Conservation (phyloP, 2,888 invertebrate genomes). For the Lepidocyrtinus sp. region DNA sequence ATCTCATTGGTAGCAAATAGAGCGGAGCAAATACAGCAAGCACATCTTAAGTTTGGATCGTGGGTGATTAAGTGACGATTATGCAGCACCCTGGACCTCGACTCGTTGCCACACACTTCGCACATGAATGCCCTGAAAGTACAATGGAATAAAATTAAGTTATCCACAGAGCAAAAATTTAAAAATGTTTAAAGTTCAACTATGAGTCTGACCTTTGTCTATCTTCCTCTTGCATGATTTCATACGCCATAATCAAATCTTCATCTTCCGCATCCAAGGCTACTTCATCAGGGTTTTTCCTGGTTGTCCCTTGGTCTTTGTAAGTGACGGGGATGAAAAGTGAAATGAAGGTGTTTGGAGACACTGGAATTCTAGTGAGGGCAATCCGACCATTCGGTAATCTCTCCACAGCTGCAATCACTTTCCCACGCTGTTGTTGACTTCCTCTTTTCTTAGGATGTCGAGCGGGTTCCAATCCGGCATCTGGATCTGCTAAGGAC, state of each 20-base stretch:
- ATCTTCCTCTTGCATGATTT: slow-evolving; percentile 52
- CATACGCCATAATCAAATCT: slow-evolving; percentile 53
- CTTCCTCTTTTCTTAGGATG: background rate
- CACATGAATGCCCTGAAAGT: slow-evolving; percentile 38
- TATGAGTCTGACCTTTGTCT: slow-evolving; percentile 26
- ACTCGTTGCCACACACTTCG: slow-evolving; percentile 41
- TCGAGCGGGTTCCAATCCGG: background rate
- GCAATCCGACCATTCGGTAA: slow-evolving; percentile 17
- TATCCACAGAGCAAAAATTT: too few species aligned
- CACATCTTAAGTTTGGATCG: slow-evolving; percentile 29
- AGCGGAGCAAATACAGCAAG: slow-evolving; percentile 54
- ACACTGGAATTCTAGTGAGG: slow-evolving; percentile 23
- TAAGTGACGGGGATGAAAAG: slow-evolving; percentile 28
- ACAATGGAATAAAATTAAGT: background rate
- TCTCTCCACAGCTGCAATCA: slow-evolving; percentile 35
- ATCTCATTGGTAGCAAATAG: slow-evolving; percentile 44
- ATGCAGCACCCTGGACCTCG: slow-evolving; percentile 48
- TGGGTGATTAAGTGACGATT: slow-evolving; percentile 52
- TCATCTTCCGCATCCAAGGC: slow-evolving; percentile 36
- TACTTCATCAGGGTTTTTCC: slow-evolving; percentile 16
- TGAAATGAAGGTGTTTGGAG: background rate
- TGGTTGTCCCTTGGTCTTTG: background rate
- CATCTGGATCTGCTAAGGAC: slow-evolving; percentile 37
- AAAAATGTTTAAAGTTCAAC: too few species aligned
- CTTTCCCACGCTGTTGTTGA: background rate